Conservation (phyloP, 1,140 invertebrate species). For the roundworm (Caenorhabditis elegans) region DNA sequence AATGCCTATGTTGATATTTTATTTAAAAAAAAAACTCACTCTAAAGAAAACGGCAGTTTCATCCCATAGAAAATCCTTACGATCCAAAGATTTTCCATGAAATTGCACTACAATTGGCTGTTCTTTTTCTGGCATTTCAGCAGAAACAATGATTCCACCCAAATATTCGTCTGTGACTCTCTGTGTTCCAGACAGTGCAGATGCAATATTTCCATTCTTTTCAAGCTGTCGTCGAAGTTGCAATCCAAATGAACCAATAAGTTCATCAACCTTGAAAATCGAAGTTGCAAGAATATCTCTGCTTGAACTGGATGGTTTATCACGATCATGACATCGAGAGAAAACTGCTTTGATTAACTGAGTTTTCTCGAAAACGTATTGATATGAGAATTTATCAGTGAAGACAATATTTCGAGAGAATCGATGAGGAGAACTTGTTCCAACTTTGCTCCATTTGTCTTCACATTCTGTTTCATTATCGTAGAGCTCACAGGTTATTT, state of each 20-base stretch:
- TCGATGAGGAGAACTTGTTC: not conserved
- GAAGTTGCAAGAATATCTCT: conserved; percentile 24
- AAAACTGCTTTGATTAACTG: conserved; percentile 29
- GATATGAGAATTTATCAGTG: conserved; percentile 31
- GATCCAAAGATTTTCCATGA: conserved; percentile 34
- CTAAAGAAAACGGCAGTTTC: conserved; percentile 45
- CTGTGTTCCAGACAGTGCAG: conserved; percentile 15
- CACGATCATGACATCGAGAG: not conserved
- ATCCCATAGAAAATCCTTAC: conserved; percentile 42
- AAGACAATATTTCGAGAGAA: conserved; percentile 23
- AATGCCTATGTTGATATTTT: no score
- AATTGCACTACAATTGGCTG: conserved; percentile 42
- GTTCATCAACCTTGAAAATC: conserved; percentile 40
- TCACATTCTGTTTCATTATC: conserved; percentile 41
- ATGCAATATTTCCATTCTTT: conserved; percentile 5
- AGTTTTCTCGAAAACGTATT: conserved; percentile 43
- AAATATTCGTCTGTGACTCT: conserved; percentile 1
- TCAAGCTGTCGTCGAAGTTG: conserved; percentile 28
- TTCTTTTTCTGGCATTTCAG: conserved; percentile 38
- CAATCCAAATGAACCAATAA: conserved; percentile 41
- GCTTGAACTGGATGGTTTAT: not conserved
- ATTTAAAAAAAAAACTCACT: not conserved
- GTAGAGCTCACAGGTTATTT: conserved; percentile 14
- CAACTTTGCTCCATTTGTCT: conserved; percentile 26
- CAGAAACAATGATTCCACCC: conserved; percentile 7